Percentiles rank a stretch among this genome's conserved stretches.
phyloP scores from a whole-genome alignment of 2,113 vertebrate species.

The Macrotis lagotis region DNA sequence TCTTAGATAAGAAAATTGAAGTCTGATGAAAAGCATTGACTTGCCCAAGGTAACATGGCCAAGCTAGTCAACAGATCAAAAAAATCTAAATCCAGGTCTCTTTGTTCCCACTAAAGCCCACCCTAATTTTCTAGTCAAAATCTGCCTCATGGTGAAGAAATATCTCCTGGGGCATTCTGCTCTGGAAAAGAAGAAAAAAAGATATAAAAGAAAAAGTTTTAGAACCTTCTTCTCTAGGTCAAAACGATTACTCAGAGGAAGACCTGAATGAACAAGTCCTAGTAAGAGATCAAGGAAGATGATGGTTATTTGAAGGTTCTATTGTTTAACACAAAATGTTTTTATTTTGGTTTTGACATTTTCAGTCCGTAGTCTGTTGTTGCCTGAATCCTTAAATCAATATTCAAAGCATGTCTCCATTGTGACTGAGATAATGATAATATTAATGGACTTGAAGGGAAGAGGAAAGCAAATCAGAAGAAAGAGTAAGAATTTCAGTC shows the following conservation, averaged over 20 bases:
- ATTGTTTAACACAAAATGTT: constrained; percentile 40
- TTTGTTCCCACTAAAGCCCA: neutral
- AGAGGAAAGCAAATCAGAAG: neutral
- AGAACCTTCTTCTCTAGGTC: constrained; percentile 44
- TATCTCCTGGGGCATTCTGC: constrained; percentile 31
- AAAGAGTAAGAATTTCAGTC: neutral
- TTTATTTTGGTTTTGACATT: constrained; percentile 53
- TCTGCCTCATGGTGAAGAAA: constrained; percentile 19
- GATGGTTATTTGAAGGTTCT: constrained; percentile 21
- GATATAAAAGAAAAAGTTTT: constrained; percentile 21
- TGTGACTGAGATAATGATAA: neutral
- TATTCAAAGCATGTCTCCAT: neutral
- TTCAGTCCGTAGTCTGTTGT: constrained; percentile 22
- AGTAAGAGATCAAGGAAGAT: constrained; percentile 33
- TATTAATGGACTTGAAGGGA: neutral
- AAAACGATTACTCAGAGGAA: neutral
- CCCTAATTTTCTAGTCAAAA: neutral
- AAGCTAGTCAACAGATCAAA: neutral
- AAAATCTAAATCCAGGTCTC: neutral
- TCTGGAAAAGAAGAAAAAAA: constrained; percentile 27
- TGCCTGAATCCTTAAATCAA: constrained; percentile 20
- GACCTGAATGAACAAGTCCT: neutral
- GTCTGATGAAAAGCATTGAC: neutral
- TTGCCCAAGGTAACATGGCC: neutral
- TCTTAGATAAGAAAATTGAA: neutral